Conservation (phyloP, 2,797 vertebrate genomes). For the Picus viridis region DNA sequence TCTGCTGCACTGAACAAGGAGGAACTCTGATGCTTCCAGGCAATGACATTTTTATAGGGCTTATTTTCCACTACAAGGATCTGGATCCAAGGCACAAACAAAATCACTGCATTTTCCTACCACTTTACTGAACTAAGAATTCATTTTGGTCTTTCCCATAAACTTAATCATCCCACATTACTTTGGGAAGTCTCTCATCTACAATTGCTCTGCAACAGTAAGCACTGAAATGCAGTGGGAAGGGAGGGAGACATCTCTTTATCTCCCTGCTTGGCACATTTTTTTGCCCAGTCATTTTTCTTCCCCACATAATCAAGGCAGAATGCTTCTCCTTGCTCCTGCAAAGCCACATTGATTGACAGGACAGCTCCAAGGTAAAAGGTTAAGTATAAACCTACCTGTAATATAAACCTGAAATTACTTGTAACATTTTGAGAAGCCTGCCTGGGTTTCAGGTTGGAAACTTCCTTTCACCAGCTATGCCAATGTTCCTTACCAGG, state of each 20-base stretch:
- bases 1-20: not conserved
- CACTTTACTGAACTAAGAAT: not conserved
- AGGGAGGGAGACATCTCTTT: not conserved
- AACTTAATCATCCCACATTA: not conserved
- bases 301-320: not conserved
- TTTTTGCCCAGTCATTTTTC: not conserved
- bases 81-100: not conserved
- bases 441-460: not conserved
- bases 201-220: not conserved
- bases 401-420: not conserved
- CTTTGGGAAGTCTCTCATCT: not conserved
- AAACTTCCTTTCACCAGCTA: not conserved
- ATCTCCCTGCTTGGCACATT: not conserved
- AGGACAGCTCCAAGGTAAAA: not conserved
- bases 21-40: not conserved
- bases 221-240: not conserved
- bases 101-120: not conserved
- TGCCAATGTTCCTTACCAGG: fast-evolving
- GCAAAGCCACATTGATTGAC: not conserved
- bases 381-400: not conserved
- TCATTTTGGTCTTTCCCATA: not conserved
- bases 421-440: not conserved
- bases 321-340: not conserved
- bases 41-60: not conserved
- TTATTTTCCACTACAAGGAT: not conserved